Evolutionary conservation across 2,888 invertebrate species (phyloP).

Genomic region (Ochlodes sylvanus): DNA sequence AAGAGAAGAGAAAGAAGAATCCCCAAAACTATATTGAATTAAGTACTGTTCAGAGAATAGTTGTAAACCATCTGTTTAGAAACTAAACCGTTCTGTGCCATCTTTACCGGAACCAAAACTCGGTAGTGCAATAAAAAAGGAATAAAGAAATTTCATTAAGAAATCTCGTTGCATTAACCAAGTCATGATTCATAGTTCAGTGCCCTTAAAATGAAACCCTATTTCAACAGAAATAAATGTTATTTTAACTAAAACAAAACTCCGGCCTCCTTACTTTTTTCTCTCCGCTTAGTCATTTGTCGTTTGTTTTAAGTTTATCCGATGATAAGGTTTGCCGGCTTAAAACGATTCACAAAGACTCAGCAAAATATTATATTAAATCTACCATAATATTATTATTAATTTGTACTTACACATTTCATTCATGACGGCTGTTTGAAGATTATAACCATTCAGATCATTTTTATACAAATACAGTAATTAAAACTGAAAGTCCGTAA

Average conservation of each 20-base stretch:
- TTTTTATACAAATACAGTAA: conserved; percentile 18
- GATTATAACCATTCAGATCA: conserved; percentile 16
- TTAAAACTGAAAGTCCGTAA: background rate
- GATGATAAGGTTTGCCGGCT: conserved; percentile 19
- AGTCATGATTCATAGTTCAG: conserved; percentile 49
- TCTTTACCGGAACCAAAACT: conserved; percentile 21
- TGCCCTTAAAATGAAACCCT: conserved; percentile 37
- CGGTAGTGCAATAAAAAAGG: conserved; percentile 26
- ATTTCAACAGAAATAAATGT: conserved; percentile 41
- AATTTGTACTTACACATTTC: conserved; percentile 75
- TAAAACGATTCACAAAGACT: conserved; percentile 17
- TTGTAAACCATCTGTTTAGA: conserved; percentile 12
- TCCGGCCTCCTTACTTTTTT: conserved; percentile 47
- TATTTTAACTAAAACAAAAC: conserved; percentile 36
- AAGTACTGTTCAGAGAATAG: background rate
- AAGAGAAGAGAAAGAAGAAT: no score
- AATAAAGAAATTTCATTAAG: conserved; percentile 54
- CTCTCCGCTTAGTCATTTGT: conserved; percentile 46
- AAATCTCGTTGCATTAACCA: conserved; percentile 42
- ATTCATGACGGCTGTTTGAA: conserved; percentile 52
- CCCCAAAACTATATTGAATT: no score
- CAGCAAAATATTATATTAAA: conserved; percentile 21
- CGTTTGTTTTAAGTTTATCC: conserved; percentile 35
- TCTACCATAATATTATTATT: background rate
- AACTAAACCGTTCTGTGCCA: conserved; percentile 5